Conservation (phyloP, 2,113 vertebrate species). For the Zosterops lateralis region DNA sequence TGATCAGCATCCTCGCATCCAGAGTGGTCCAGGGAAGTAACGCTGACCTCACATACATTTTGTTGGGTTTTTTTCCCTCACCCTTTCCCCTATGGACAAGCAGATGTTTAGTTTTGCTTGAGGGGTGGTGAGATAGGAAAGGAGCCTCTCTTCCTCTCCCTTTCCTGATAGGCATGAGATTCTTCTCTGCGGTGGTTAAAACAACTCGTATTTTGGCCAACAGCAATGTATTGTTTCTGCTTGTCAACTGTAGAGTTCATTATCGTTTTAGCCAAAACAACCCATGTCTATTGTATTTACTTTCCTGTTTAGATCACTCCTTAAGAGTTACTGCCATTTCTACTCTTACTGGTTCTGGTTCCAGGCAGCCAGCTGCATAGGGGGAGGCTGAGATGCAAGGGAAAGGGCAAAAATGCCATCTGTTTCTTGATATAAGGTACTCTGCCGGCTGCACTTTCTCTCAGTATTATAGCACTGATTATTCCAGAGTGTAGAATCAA, state of each 20-base stretch:
- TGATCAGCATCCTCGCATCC: background rate
- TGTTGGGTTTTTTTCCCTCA: background rate
- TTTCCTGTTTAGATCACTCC: conserved; percentile 43
- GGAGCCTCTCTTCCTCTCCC: background rate
- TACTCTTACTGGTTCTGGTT: conserved; percentile 13
- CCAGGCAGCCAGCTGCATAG: conserved; percentile 54
- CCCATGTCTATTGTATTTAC: conserved; percentile 40
- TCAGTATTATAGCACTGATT: background rate
- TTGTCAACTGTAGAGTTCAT: background rate
- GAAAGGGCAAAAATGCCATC: conserved; percentile 41
- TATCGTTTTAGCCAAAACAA: background rate
- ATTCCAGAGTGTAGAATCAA: background rate
- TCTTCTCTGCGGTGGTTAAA: conserved; percentile 42
- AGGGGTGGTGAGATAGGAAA: background rate
- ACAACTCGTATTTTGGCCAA: background rate
- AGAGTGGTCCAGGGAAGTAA: background rate
- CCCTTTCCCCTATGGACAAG: background rate
- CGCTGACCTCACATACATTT: fast-evolving
- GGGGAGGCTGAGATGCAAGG: conserved; percentile 1
- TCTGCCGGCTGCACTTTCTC: conserved; percentile 12
- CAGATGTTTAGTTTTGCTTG: background rate
- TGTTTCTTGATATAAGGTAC: conserved; percentile 34
- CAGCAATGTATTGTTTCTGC: background rate
- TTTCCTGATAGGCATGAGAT: background rate
- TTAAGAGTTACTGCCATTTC: conserved; percentile 40